Evolutionary conservation across 1,140 invertebrate species (phyloP).

Genomic region (Drosophila ercepeae): DNA sequence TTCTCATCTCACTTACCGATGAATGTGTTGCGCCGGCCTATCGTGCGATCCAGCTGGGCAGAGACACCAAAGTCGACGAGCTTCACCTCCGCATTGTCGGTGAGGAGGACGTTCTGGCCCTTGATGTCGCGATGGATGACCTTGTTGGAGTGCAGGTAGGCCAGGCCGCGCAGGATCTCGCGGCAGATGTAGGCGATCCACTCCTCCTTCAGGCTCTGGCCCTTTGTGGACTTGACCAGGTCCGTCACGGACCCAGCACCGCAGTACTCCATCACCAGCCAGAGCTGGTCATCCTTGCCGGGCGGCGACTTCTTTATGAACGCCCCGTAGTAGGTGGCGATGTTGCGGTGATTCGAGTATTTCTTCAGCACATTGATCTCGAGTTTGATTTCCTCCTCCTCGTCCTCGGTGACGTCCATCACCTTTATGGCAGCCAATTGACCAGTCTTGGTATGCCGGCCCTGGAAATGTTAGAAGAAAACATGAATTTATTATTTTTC

Average conservation of each 20-base stretch:
- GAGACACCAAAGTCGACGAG: conserved; percentile 99
- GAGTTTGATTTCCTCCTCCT: conserved; percentile 99
- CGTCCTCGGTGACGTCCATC: conserved; percentile 99
- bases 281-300: conserved; percentile 99
- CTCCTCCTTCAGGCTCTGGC: conserved; percentile 98
- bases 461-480: conserved; percentile 85
- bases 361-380: conserved; percentile 99
- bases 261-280: conserved; percentile 99
- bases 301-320: conserved; percentile 99
- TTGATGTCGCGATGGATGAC: conserved; percentile 99
- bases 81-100: conserved; percentile 99
- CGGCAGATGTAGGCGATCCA: conserved; percentile 99
- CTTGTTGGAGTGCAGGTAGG: conserved; percentile 99
- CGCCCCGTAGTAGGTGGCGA: conserved; percentile 99
- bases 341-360: conserved; percentile 99
- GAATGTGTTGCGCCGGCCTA: conserved; percentile 99
- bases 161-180: conserved; percentile 97
- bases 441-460: conserved; percentile 99
- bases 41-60: conserved; percentile 99
- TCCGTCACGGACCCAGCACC: conserved; percentile 99
- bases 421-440: conserved; percentile 99
- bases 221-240: conserved; percentile 99
- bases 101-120: conserved; percentile 99
- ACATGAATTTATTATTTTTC: background rate
- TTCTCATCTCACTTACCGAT: conserved; percentile 89